phyloP scores from a whole-genome alignment of 2,797 vertebrate genomes.

The Protonibea diacanthus region DNA sequence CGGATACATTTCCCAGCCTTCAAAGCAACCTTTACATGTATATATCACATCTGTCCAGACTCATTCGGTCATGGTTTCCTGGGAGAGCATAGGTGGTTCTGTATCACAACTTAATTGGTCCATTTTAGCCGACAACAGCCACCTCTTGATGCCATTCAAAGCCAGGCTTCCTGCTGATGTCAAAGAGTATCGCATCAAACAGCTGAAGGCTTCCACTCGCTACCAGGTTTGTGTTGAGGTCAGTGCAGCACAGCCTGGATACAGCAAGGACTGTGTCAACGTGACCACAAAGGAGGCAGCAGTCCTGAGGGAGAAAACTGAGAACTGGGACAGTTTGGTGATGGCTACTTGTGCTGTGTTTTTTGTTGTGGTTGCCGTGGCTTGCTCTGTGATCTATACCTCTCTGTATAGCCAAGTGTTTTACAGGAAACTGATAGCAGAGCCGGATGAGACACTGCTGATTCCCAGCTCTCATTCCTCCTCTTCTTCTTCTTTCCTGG shows the following conservation, averaged over 20 bases:
- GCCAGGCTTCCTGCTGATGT: constrained; percentile 91
- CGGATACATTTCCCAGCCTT: constrained; percentile 83
- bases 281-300: constrained; percentile 90
- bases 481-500: constrained; percentile 67
- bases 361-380: constrained; percentile 85
- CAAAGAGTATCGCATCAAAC: constrained; percentile 92
- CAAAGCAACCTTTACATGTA: constrained; percentile 85
- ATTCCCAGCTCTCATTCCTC: constrained; percentile 82
- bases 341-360: constrained; percentile 85
- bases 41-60: constrained; percentile 88
- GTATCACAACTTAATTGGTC: constrained; percentile 92
- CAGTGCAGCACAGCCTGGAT: constrained; percentile 84
- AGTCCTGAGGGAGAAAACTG: constrained; percentile 54
- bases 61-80: constrained; percentile 90
- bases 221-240: constrained; percentile 93
- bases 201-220: constrained; percentile 88
- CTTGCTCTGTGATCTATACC: constrained; percentile 85
- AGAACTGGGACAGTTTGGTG: constrained; percentile 79
- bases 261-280: constrained; percentile 89
- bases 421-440: constrained; percentile 79
- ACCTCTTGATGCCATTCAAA: constrained; percentile 82
- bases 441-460: constrained; percentile 80
- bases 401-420: constrained; percentile 83
- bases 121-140: constrained; percentile 78
- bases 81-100: constrained; percentile 89